phyloP scores from a whole-genome alignment of 53 echinoderm and acorn worm genomes.

The Stichopus horrens region DNA sequence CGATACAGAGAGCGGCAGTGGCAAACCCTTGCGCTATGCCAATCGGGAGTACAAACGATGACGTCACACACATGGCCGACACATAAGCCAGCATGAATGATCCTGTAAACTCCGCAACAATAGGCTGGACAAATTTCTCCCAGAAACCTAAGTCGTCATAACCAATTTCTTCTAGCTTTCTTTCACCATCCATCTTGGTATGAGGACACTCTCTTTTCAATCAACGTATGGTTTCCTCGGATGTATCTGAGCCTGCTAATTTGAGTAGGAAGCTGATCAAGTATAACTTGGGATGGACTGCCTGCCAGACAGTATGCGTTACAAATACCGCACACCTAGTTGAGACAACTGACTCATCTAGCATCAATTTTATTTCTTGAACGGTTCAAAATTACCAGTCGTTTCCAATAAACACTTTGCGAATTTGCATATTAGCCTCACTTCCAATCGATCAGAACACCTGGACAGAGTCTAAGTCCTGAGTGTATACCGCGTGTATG shows the following conservation, averaged over 20 bases:
- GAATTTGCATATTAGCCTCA: neutral
- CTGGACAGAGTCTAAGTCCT: neutral
- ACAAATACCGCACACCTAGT: neutral
- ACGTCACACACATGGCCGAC: slow-evolving; percentile 72
- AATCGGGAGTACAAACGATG: slow-evolving; percentile 51
- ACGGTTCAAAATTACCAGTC: slow-evolving; percentile 3
- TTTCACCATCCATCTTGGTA: slow-evolving; percentile 16
- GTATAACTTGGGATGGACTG: too few species aligned
- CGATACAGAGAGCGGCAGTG: slow-evolving; percentile 70
- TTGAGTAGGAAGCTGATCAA: too few species aligned
- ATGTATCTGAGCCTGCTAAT: too few species aligned
- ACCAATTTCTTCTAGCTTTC: slow-evolving; percentile 37
- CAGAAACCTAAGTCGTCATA: slow-evolving; percentile 74
- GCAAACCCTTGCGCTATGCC: slow-evolving; percentile 73
- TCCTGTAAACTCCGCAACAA: slow-evolving; percentile 80
- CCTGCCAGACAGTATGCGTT: neutral
- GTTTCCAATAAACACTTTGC: neutral
- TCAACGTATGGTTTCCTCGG: too few species aligned
- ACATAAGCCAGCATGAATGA: slow-evolving; percentile 69
- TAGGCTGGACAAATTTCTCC: slow-evolving; percentile 83
- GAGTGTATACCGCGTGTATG: neutral
- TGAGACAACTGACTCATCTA: slow-evolving; percentile 32
- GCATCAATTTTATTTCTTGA: neutral
- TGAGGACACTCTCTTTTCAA: neutral
- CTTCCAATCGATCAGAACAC: neutral